Base-by-base conservation (phyloP, 2,113 vertebrate genomes). In the Dipodomys spectabilis region DNA sequence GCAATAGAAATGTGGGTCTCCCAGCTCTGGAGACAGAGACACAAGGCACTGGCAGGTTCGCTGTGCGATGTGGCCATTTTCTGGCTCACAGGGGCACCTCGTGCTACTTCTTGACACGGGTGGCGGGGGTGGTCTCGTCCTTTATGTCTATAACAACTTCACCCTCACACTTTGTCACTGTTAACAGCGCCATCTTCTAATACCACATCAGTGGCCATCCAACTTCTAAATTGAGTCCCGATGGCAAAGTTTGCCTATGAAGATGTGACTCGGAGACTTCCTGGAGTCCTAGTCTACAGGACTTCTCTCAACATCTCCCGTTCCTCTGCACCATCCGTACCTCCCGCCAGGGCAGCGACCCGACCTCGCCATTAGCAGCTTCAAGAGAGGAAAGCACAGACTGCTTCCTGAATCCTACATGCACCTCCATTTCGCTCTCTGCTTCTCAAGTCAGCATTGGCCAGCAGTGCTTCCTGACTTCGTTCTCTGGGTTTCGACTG, bases 321-420 rank as follows among this genome's bases (percentile, higher is more conserved):
- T 72, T 84, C 19, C 35, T 64, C 62, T 32, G 27, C 10, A 75
- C 32, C 74, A 74, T 20, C 2, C 81, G 15, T 2, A 32, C 27
- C 23, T 60, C 39, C 19, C 12, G 18, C 49, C 16, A 85, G 1
- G 2, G 57, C 20, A 69, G 7, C 32, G 68, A 60, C 7, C 16
- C n/a, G 27, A 53, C 62, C 1, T 28, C 62, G 7, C 35, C 22
- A 72, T 57, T 57, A 30, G 6, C 23, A 72, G n/a, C 49, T 74
- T 92, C 65, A 91, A 88, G 88, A 82, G 30, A 23, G 22, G 78
- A 44, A 67, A 5, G 77, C 77, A 82, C 77, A 67, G 87, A 73
- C 18, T 25, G 80, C 9, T 84, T 89, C 44, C 32, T 65, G 71
- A 62, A 35, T 60, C n/a, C 13, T 2, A 77, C 20, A 12, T 69